phyloP scores from a whole-genome alignment of 1,140 invertebrate genomes.

The Tetraneura akinire region DNA sequence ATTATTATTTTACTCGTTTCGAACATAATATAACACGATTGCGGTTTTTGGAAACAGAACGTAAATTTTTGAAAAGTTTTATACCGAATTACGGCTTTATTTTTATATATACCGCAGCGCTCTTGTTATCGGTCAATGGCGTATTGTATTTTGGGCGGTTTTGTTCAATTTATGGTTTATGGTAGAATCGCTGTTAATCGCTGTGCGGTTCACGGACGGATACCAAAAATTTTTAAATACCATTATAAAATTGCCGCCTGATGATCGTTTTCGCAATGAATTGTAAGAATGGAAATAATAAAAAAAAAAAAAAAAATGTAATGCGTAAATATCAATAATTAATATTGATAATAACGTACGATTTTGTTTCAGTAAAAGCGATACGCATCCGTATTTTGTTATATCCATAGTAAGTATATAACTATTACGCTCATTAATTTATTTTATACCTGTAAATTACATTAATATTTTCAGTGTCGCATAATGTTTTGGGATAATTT shows the following conservation, averaged over 20 bases:
- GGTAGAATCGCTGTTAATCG: neutral
- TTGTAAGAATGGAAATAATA: neutral
- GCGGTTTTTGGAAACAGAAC: no score
- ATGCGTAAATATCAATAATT: no score
- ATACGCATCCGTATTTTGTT: neutral
- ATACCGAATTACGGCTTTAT: no score
- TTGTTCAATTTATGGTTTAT: neutral
- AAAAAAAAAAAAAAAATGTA: no score
- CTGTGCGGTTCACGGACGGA: neutral
- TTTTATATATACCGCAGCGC: neutral
- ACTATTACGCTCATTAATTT: no score
- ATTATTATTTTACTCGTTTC: no score
- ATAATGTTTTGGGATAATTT: no score
- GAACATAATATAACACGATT: no score
- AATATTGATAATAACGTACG: no score
- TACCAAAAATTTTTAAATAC: neutral
- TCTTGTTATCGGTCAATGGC: slow-evolving; percentile 7
- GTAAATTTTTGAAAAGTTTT: no score
- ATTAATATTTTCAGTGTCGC: no score
- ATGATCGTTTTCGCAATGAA: neutral
- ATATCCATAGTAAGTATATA: slow-evolving; percentile 2
- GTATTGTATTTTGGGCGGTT: neutral
- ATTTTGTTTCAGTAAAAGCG: neutral
- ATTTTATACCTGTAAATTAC: no score
- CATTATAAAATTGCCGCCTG: neutral